Percentiles rank a stretch among this genome's conserved stretches.
phyloP scores from a whole-genome alignment of 2,888 invertebrate genomes.

The Sturmia bella region DNA sequence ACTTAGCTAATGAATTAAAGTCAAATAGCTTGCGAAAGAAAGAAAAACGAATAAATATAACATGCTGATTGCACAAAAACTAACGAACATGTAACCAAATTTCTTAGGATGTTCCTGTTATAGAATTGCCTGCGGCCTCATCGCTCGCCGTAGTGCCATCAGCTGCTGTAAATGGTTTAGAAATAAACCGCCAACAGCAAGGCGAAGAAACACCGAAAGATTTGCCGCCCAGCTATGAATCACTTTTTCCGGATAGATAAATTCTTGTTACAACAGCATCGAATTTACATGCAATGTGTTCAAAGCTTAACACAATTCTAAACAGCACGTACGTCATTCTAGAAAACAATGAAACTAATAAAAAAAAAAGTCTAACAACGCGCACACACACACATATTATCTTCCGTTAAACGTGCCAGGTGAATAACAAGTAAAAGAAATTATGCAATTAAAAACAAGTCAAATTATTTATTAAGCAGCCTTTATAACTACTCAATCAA shows the following conservation, averaged over 20 bases:
- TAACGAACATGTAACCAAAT: neutral
- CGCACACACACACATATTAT: conserved; percentile 39
- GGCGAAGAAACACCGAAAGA: conserved; percentile 79
- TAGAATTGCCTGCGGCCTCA: conserved; percentile 76
- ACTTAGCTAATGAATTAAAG: no score
- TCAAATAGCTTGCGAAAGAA: no score
- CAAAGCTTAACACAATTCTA: conserved; percentile 37
- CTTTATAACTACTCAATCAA: conserved; percentile 61
- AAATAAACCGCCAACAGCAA: conserved; percentile 72
- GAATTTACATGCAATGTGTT: conserved; percentile 56
- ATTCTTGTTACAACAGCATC: conserved; percentile 40
- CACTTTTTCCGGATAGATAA: conserved; percentile 81
- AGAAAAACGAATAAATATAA: no score
- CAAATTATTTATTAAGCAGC: conserved; percentile 60
- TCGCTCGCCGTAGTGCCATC: conserved; percentile 71
- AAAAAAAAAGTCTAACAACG: neutral
- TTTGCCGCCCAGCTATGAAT: conserved; percentile 81
- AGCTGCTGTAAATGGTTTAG: conserved; percentile 70
- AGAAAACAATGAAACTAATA: conserved; percentile 10
- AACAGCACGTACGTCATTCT: conserved; percentile 9
- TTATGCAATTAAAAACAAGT: conserved; percentile 51
- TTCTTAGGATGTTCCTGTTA: conserved; percentile 76
- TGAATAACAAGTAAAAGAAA: conserved; percentile 40
- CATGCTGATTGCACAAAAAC: no score
- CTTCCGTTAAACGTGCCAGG: conserved; percentile 63